A percentile compares a stretch with the other conserved stretches of the same genome.
Evolutionary conservation across 1,140 invertebrate genomes (phyloP).

Genomic region (Bombus soroeensis): DNA sequence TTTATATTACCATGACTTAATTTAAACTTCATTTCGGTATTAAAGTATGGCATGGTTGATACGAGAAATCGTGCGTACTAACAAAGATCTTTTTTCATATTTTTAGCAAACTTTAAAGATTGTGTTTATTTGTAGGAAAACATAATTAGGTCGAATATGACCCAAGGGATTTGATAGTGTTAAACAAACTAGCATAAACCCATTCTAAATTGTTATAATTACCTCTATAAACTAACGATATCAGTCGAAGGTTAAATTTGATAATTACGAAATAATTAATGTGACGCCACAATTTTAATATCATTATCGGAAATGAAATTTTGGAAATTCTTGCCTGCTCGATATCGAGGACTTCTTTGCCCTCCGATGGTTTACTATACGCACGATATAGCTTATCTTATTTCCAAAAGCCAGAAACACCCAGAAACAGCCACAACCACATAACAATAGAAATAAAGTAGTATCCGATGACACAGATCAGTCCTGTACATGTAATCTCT

Average conservation of each 20-base stretch:
- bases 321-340: too few species aligned
- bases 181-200: too few species aligned
- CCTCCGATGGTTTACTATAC: not conserved
- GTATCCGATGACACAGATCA: conserved; percentile 37
- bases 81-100: too few species aligned
- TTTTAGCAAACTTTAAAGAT: too few species aligned
- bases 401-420: not conserved
- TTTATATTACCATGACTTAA: too few species aligned
- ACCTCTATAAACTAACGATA: not conserved
- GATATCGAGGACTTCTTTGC: not conserved
- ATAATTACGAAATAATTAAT: not conserved
- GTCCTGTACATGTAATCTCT: conserved; percentile 1
- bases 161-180: too few species aligned
- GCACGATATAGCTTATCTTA: not conserved
- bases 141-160: too few species aligned
- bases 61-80: not conserved
- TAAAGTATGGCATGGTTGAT: not conserved
- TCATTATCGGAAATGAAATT: not conserved
- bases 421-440: not conserved
- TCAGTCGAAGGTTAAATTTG: too few species aligned
- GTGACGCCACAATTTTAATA: not conserved
- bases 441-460: not conserved
- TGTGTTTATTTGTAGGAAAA: too few species aligned
- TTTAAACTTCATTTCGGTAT: too few species aligned
- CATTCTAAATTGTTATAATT: not conserved